phyloP scores from a whole-genome alignment of 2,888 invertebrate species.

The Crepidodera aurea region DNA sequence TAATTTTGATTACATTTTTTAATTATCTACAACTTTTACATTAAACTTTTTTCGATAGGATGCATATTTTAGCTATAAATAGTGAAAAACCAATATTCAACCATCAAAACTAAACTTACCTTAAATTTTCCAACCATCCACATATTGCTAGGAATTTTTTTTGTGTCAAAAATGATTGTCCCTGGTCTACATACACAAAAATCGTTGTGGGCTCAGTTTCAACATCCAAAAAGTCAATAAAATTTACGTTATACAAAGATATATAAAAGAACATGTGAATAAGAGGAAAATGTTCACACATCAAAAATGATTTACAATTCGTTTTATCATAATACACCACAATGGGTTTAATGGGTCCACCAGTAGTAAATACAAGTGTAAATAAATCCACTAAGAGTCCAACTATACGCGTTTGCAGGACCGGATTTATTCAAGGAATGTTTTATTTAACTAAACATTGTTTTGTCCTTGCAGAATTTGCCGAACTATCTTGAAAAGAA shows the following conservation, averaged over 20 bases:
- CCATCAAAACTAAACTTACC: too few relatives aligned
- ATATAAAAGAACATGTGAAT: slow-evolving; percentile 28
- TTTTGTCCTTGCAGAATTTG: not conserved
- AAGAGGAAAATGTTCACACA: slow-evolving; percentile 33
- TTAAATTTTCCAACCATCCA: too few relatives aligned
- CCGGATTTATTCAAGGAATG: too few relatives aligned
- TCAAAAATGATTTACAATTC: slow-evolving; percentile 34
- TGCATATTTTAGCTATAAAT: too few relatives aligned
- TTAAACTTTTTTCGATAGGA: too few relatives aligned
- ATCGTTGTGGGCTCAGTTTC: not conserved
- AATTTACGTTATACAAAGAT: slow-evolving; percentile 32
- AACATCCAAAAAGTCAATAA: slow-evolving; percentile 22
- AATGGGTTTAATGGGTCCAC: slow-evolving; percentile 29
- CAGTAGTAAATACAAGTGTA: slow-evolving; percentile 35
- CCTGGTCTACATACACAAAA: too few relatives aligned
- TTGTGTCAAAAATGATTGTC: too few relatives aligned
- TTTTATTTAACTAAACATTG: not conserved
- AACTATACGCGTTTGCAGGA: slow-evolving; percentile 15
- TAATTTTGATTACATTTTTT: too few relatives aligned
- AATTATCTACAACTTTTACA: too few relatives aligned
- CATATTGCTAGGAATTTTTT: too few relatives aligned
- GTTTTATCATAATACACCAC: slow-evolving; percentile 30
- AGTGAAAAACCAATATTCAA: too few relatives aligned
- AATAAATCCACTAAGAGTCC: slow-evolving; percentile 31
- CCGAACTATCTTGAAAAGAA: too few relatives aligned